Percentiles rank a stretch among this genome's conserved stretches.
phyloP scores from a whole-genome alignment of 2,113 vertebrate species.

The Centropus unirufus region DNA sequence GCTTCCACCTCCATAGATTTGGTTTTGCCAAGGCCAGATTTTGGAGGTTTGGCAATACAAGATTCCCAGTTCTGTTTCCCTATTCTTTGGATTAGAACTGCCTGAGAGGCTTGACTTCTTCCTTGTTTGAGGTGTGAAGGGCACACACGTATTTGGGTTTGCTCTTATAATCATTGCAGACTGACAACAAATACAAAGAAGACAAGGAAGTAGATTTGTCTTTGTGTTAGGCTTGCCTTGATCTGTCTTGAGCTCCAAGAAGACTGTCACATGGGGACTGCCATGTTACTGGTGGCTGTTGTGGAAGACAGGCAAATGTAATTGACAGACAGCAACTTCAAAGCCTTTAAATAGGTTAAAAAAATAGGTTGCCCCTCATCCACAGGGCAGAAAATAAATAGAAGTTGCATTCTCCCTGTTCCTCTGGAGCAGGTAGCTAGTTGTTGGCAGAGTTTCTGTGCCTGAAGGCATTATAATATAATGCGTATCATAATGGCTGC shows the following conservation, averaged over 20 bases:
- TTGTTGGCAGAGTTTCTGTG: slow-evolving; percentile 23
- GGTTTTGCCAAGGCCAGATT: background rate
- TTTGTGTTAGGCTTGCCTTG: background rate
- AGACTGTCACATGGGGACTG: background rate
- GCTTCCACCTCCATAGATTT: background rate
- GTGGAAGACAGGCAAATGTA: background rate
- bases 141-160: background rate
- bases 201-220: background rate
- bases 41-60: background rate
- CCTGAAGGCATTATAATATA: background rate
- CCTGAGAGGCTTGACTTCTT: background rate
- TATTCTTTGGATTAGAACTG: background rate
- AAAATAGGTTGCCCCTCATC: slow-evolving; percentile 42
- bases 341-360: slow-evolving; percentile 40
- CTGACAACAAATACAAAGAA: background rate
- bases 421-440: background rate
- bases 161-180: background rate
- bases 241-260: background rate
- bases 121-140: background rate
- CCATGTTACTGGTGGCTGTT: background rate
- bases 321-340: background rate
- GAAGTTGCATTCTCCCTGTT: background rate
- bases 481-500: slow-evolving; percentile 1
- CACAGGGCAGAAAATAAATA: background rate
- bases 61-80: background rate